phyloP scores from a whole-genome alignment of 2,797 vertebrate genomes.

The Karalla daura region DNA sequence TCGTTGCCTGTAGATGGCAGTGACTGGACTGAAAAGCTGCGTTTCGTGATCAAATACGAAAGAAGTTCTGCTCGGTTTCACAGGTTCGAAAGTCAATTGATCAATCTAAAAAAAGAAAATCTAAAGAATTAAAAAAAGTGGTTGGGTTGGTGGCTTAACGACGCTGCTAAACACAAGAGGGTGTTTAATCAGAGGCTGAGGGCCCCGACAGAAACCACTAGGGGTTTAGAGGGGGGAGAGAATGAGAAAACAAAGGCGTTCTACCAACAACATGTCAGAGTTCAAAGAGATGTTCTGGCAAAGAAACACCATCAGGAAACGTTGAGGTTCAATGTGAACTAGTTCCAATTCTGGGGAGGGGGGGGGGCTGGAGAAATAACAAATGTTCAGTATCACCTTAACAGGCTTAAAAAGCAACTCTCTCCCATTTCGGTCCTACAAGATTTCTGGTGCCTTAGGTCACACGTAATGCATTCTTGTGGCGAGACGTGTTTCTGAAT shows the following conservation, averaged over 20 bases:
- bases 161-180: conserved; percentile 10
- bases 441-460: conserved; percentile 9
- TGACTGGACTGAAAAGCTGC: not conserved
- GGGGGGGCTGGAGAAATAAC: no score
- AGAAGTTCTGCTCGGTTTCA: no score
- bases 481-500: conserved; percentile 40
- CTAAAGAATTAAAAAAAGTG: conserved; percentile 5
- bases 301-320: conserved; percentile 3
- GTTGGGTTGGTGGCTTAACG: conserved; percentile 23
- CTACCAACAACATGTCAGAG: conserved; percentile 21
- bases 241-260: conserved; percentile 9
- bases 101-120: no score
- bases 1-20: not conserved
- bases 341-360: no score
- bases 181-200: conserved; percentile 19
- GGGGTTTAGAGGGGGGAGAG: not conserved
- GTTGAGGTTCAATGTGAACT: not conserved
- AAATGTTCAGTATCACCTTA: conserved; percentile 25
- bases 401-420: conserved; percentile 10
- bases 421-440: conserved; percentile 12
- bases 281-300: conserved; percentile 20
- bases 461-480: conserved; percentile 47
- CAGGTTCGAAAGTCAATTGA: no score
- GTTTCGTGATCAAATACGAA: no score
- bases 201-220: conserved; percentile 25